phyloP scores from a whole-genome alignment of 2,888 invertebrate species.

The Trisateles emortualis region DNA sequence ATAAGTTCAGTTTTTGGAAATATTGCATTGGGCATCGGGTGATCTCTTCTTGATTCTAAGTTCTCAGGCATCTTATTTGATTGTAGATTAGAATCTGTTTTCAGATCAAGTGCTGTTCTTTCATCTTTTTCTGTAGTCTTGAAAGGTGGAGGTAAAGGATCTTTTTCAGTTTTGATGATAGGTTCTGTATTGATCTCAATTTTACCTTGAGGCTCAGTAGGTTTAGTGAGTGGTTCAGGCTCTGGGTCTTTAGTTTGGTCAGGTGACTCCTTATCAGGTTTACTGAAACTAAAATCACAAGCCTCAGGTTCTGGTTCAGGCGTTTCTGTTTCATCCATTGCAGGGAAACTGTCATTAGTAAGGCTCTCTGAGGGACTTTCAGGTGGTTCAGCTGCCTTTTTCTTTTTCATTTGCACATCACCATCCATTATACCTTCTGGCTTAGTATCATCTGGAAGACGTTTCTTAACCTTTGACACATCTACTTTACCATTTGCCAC shows the following conservation, averaged over 20 bases:
- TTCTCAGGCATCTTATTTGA: conserved; percentile 64
- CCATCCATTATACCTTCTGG: conserved; percentile 87
- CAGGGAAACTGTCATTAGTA: conserved; percentile 94
- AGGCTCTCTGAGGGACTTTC: conserved; percentile 94
- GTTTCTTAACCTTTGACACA: conserved; percentile 87
- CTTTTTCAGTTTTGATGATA: conserved; percentile 74
- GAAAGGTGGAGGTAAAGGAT: conserved; percentile 66
- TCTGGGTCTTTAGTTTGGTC: conserved; percentile 76
- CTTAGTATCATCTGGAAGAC: conserved; percentile 85
- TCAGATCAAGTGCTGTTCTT: conserved; percentile 72
- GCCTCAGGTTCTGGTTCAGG: conserved; percentile 81
- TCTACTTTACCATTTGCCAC: conserved; percentile 82
- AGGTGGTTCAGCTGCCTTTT: conserved; percentile 83
- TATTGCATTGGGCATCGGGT: conserved; percentile 61
- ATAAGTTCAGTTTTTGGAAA: conserved; percentile 88
- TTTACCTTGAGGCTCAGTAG: conserved; percentile 72
- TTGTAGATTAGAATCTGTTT: conserved; percentile 66
- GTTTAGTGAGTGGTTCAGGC: conserved; percentile 63
- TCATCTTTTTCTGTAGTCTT: conserved; percentile 76
- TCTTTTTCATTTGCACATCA: conserved; percentile 87
- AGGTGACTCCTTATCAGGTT: conserved; percentile 76
- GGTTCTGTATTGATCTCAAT: conserved; percentile 68
- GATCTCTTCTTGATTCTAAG: conserved; percentile 68
- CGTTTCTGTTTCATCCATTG: conserved; percentile 90
- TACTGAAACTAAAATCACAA: conserved; percentile 82